Percentiles rank a stretch among this genome's conserved stretches.
These are phyloP conservation scores for Ceratosolen fusciceps DNA, from an alignment of 1,140 invertebrate species.

Conservation along the genomic window DNA sequence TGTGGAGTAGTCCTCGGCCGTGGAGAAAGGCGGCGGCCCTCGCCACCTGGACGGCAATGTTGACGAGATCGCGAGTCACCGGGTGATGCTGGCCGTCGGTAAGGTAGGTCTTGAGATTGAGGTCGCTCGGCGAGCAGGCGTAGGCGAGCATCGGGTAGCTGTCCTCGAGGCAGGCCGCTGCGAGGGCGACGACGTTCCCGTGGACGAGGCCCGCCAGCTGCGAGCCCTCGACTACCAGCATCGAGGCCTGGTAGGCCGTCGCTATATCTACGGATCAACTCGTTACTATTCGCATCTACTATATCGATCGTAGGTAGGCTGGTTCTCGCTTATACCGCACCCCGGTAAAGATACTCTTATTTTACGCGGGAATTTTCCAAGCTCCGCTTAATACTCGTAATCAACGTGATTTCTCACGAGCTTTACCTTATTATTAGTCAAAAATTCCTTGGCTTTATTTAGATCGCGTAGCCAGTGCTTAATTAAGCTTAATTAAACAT, in stretches of 20 bases:
- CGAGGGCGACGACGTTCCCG: constrained; percentile 85
- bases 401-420: too few relatives aligned
- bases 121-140: constrained; percentile 80
- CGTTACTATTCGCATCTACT: background rate
- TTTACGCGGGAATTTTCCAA: too few relatives aligned
- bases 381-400: too few relatives aligned
- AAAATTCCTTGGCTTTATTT: too few relatives aligned
- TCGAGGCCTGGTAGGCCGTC: constrained; percentile 84
- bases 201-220: constrained; percentile 86
- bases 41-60: constrained; percentile 89
- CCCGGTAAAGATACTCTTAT: too few relatives aligned
- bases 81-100: constrained; percentile 76
- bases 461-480: too few relatives aligned
- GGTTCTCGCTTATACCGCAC: background rate
- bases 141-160: constrained; percentile 85
- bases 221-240: constrained; percentile 87
- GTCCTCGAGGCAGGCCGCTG: constrained; percentile 85
- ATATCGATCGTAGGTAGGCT: constrained; percentile 16
- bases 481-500: too few relatives aligned
- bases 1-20: constrained; percentile 88
- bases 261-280: constrained; percentile 79
- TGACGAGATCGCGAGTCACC: constrained; percentile 88
- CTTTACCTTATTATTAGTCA: too few relatives aligned
- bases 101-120: constrained; percentile 89
- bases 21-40: constrained; percentile 92